These are phyloP conservation scores for Eubasilissa splendida DNA, from an alignment of 2,888 invertebrate genomes.

Conservation along the genomic window DNA sequence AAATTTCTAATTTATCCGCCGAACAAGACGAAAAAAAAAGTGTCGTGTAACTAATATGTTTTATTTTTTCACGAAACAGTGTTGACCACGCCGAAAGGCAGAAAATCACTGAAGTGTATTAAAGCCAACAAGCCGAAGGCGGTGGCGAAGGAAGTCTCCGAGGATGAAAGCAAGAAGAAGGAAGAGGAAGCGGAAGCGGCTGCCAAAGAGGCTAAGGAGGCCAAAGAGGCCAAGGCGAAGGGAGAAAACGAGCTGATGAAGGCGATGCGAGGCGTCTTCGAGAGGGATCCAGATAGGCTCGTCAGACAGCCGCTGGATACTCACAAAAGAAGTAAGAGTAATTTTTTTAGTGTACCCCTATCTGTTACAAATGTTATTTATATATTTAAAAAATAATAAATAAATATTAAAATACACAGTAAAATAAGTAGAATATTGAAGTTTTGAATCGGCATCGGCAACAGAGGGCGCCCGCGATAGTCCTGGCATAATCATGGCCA, in stretches of 20 bases:
- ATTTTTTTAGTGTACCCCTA: constrained; percentile 5
- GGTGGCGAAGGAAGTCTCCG: neutral
- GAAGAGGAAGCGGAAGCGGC: neutral
- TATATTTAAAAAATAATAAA: too few relatives aligned
- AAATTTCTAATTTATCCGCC: too few relatives aligned
- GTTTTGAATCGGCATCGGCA: too few relatives aligned
- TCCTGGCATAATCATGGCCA: too few relatives aligned
- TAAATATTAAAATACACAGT: too few relatives aligned
- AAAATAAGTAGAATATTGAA: too few relatives aligned
- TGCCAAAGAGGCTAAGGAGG: neutral
- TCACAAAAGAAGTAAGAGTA: constrained; percentile 49
- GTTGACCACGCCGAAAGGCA: constrained; percentile 6
- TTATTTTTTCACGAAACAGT: neutral
- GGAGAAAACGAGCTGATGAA: constrained; percentile 52
- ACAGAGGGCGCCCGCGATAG: too few relatives aligned
- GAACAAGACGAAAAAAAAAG: too few relatives aligned
- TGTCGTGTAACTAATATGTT: too few relatives aligned
- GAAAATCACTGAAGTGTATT: constrained; percentile 11
- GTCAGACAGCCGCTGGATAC: constrained; percentile 51
- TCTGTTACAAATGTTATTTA: too few relatives aligned
- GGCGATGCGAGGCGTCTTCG: constrained; percentile 47
- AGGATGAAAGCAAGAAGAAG: constrained; percentile 5
- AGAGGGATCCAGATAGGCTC: constrained; percentile 41
- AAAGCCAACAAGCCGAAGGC: neutral
- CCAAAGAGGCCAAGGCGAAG: constrained; percentile 12